These are phyloP conservation scores for Fragariocoptes setiger DNA, from an alignment of 1,140 invertebrate genomes.

Conservation along the genomic window DNA sequence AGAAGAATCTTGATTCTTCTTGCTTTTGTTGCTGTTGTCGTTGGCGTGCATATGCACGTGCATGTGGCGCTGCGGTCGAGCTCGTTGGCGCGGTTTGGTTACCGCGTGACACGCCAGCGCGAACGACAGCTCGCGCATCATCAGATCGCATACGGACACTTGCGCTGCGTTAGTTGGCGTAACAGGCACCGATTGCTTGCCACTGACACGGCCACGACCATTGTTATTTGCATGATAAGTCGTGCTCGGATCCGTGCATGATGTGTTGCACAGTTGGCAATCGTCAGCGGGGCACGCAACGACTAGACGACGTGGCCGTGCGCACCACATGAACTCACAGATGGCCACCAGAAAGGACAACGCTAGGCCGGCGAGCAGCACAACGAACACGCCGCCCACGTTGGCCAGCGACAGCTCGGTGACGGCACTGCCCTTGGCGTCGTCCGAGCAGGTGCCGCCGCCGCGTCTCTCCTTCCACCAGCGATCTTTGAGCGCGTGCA, in stretches of 20 bases:
- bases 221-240: no score
- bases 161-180: background rate
- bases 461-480: slow-evolving; percentile 16
- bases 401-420: slow-evolving; percentile 14
- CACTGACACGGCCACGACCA: no score
- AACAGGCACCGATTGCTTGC: no score
- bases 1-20: no score
- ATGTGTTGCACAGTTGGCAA: no score
- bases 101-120: background rate
- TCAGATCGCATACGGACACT: background rate
- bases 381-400: slow-evolving; percentile 23
- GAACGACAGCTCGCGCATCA: background rate
- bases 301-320: no score
- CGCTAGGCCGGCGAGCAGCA: slow-evolving; percentile 19
- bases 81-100: background rate
- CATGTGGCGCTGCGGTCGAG: no score
- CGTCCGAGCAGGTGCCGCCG: slow-evolving; percentile 11
- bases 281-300: no score
- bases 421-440: slow-evolving; percentile 6
- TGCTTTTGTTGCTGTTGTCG: no score
- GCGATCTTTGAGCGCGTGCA: slow-evolving; percentile 17
- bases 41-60: no score
- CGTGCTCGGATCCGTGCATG: no score
- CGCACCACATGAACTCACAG: slow-evolving; percentile 11
- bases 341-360: slow-evolving; percentile 13